phyloP scores from a whole-genome alignment of 1,140 invertebrate species.

The Panagrolaimus sp. region DNA sequence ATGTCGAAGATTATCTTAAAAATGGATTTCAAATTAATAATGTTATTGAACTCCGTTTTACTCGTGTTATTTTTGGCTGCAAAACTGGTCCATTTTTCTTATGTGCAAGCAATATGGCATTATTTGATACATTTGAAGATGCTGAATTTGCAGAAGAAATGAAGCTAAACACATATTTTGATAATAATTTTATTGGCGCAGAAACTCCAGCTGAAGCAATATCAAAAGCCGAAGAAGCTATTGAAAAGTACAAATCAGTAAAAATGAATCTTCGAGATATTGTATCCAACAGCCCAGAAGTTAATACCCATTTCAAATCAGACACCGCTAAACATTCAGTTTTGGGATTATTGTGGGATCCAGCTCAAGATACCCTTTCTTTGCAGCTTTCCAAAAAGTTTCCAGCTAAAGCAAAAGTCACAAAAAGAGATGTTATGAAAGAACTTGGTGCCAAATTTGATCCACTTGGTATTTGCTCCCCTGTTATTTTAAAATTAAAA shows the following conservation, averaged over 20 bases:
- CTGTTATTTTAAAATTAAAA: not conserved
- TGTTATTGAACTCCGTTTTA: not conserved
- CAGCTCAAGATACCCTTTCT: not conserved
- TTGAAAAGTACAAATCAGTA: not conserved
- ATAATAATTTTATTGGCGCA: not conserved
- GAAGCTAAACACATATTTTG: not conserved
- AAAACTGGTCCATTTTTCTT: not conserved
- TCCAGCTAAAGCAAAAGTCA: not conserved
- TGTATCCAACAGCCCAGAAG: not conserved
- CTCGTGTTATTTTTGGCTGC: not conserved
- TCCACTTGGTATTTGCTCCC: not conserved
- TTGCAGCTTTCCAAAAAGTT: not conserved
- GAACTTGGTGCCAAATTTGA: not conserved
- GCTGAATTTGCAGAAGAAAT: not conserved
- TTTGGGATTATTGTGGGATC: not conserved
- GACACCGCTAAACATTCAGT: not conserved
- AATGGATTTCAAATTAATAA: not conserved
- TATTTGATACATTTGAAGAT: not conserved
- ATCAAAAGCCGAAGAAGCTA: not conserved
- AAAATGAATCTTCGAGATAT: not conserved
- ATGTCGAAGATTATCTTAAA: not conserved
- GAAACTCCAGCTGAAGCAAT: no score
- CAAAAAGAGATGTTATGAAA: not conserved
- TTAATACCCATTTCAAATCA: not conserved
- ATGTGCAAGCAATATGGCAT: not conserved